Evolutionary conservation across 1,140 invertebrate genomes (phyloP), one percentile per base, ranked within the genome.

Genomic region (Penaeus indicus): DNA sequence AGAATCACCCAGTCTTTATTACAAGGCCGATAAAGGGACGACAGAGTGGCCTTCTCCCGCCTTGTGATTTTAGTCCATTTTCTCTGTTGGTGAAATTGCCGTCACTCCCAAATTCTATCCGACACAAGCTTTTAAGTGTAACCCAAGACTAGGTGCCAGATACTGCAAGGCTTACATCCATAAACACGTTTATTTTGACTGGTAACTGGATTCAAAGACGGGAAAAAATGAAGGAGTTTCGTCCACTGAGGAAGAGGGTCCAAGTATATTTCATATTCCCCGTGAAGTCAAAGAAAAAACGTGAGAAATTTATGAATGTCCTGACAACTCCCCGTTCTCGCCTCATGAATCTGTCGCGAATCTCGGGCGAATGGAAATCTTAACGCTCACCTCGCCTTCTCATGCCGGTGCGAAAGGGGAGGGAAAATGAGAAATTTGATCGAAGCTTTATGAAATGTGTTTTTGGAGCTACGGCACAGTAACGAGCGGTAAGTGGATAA

Each of bases 11-110:
- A 13, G 54, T 54, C 54, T 54, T 54, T 54, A 54, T 54, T 54
- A 54, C 54, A 54, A 54, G 54, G 54, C 54, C 16, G 72, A 27
- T 27, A 27, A 22, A 72, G 47, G 86, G 32, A 61, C 22, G 64
- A 77, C 27, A 83, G 86, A 72, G 79, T 82, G 79, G 80, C 69
- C 86, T 88, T 60, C 69, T 84, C 80, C 86, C 47, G 86, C 86
- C 86, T 79, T 88, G 86, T 88, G 86, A 88, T 88, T 88, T 88
- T 88, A 88, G 86, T 84, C 86, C 86, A 88, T 88, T 88, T 88
- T 88, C 86, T 83, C 86, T 88, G 86, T 82, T 88, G 86, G 63
- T 69, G 86, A 88, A 88, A 88, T 88, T 88, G 86, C 63, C 86
- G 67, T 60, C 86, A 54, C 80, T 88, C 80, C 67, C 80, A 88